These are phyloP conservation scores for Perca flavescens DNA, from an alignment of 2,113 vertebrate species.

Conservation along the genomic window DNA sequence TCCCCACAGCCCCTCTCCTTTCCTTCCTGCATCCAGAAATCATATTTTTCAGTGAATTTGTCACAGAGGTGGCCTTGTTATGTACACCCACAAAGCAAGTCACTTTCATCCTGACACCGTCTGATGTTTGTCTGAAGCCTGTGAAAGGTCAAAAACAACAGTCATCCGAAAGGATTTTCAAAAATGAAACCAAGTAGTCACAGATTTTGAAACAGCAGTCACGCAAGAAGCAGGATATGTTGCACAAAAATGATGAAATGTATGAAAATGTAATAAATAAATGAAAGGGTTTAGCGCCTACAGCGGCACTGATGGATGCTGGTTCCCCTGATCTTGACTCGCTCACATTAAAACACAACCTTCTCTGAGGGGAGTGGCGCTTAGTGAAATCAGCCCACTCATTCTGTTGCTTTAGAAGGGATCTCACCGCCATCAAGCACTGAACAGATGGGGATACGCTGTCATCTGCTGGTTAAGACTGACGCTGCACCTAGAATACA, in stretches of 20 bases:
- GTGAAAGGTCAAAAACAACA: conserved; percentile 10
- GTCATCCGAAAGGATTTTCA: conserved; percentile 14
- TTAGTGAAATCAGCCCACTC: neutral
- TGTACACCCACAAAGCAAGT: neutral
- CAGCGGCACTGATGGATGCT: neutral
- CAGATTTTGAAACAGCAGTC: conserved; percentile 31
- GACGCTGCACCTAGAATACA: conserved; percentile 33
- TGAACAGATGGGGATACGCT: conserved; percentile 59
- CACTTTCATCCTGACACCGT: neutral
- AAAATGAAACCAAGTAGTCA: conserved; percentile 27
- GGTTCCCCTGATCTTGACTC: conserved; percentile 33
- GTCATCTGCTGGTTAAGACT: conserved; percentile 72
- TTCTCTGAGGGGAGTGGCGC: conserved; percentile 25
- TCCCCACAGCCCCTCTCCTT: neutral
- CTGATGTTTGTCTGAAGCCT: neutral
- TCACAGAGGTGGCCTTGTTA: conserved; percentile 29
- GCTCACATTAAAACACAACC: conserved; percentile 41
- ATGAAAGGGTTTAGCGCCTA: neutral
- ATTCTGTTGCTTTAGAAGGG: conserved; percentile 10
- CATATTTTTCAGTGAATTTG: conserved; percentile 22
- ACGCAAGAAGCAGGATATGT: conserved; percentile 21
- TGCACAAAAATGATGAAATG: conserved; percentile 50
- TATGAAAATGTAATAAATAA: conserved; percentile 20
- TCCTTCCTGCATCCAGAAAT: conserved; percentile 35
- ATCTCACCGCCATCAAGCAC: neutral